Evolutionary conservation across 2,113 vertebrate species (phyloP).

Genomic region (Myotis lucifugus): DNA sequence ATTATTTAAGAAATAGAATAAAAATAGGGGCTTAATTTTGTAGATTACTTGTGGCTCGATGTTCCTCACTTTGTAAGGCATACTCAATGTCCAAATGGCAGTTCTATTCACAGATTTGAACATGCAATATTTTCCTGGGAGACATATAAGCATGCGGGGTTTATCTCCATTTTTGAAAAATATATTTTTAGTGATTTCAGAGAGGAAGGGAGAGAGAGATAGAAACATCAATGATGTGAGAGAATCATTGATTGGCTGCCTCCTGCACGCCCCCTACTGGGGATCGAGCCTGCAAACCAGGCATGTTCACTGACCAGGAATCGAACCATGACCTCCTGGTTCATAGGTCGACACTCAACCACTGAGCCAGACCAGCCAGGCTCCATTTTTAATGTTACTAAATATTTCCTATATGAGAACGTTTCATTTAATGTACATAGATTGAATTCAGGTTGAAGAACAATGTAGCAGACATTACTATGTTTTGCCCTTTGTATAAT

Average conservation of each 20-base stretch:
- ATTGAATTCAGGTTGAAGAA: not conserved
- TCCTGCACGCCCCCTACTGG: no score
- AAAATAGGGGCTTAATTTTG: not conserved
- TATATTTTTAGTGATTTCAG: no score
- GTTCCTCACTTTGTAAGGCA: not conserved
- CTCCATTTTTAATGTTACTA: not conserved
- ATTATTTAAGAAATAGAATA: not conserved
- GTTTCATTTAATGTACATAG: not conserved
- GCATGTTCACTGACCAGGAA: no score
- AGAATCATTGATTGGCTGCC: no score
- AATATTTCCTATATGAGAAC: not conserved
- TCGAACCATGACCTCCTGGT: no score
- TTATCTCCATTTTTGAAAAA: not conserved
- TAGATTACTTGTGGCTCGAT: not conserved
- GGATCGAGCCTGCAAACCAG: no score
- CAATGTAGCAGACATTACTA: not conserved
- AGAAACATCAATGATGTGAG: no score
- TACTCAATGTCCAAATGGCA: not conserved
- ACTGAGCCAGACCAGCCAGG: no score
- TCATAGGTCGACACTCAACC: no score
- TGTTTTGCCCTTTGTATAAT: rapidly evolving
- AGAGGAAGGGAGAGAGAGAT: no score
- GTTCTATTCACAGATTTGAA: not conserved
- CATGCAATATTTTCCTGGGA: not conserved
- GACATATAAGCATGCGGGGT: not conserved